These are phyloP conservation scores for Odontocerum albicorne DNA, from an alignment of 2,888 invertebrate species.

Conservation along the genomic window DNA sequence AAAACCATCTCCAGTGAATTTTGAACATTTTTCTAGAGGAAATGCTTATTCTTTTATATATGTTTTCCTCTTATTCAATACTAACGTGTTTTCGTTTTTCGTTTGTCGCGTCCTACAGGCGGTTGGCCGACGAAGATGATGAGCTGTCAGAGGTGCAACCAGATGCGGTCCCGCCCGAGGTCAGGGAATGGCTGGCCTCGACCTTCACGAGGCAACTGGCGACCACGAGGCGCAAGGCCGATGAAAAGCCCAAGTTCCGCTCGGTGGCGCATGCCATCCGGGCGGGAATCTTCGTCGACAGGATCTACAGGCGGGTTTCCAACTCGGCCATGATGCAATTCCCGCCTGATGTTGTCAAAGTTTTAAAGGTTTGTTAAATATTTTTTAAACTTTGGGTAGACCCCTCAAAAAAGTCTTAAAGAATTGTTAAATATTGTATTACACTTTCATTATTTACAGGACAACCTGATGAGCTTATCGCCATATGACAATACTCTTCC, in stretches of 20 bases:
- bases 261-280: slow-evolving; percentile 95
- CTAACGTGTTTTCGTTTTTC: too few species aligned
- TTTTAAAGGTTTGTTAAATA: slow-evolving; percentile 77
- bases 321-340: slow-evolving; percentile 82
- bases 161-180: slow-evolving; percentile 94
- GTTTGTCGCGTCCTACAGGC: slow-evolving; percentile 54
- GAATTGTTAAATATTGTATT: too few species aligned
- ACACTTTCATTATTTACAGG: too few species aligned
- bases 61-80: too few species aligned
- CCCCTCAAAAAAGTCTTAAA: too few species aligned
- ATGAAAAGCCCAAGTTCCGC: slow-evolving; percentile 87
- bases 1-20: too few species aligned
- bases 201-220: slow-evolving; percentile 92
- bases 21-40: too few species aligned
- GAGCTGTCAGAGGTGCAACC: slow-evolving; percentile 95
- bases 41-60: too few species aligned
- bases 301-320: slow-evolving; percentile 83
- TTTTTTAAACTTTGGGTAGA: too few species aligned
- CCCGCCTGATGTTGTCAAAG: slow-evolving; percentile 82
- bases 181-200: slow-evolving; percentile 94
- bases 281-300: slow-evolving; percentile 95
- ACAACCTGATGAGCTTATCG: too few species aligned
- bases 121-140: slow-evolving; percentile 89
- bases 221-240: slow-evolving; percentile 72
- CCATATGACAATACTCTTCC: too few species aligned